Evolutionary conservation across 1,140 invertebrate species (phyloP), one percentile per base, ranked within the genome.

Genomic region (Centruroides sculpturatus): DNA sequence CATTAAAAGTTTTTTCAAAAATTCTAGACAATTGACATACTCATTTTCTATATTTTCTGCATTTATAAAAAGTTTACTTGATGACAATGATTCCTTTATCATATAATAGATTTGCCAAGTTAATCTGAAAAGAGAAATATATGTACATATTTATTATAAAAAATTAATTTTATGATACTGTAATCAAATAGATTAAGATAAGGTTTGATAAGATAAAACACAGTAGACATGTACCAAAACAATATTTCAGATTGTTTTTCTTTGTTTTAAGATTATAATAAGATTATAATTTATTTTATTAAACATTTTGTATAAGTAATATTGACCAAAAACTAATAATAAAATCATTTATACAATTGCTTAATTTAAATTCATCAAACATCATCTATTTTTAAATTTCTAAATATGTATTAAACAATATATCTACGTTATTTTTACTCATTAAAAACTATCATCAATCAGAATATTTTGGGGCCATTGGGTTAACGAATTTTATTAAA

Each of bases 41-140:
- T 51, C 5, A 13, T 51, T 7, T 8, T 13, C 10, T 13, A 13
- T 51, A 2, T 13, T 51, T 11, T 9, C 35, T 34, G 12, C 7
- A 7, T 55, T 34, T 5, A 55, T 10, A 12, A 41, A 84, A 71
- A 4, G 81, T 80, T 60, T 76, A 64, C 48, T 80, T 76, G 8
- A 82, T 82, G 64, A 85, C 76, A 3, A 88, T 62, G 5, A 87
- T 70, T 13, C 82, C 82, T 67, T 79, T 82, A 68, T 87, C 85
- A 81, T 85, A 89, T 52, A 89, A 71, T 63, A 82, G 80, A 46
- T 75, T 77, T 3, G 77, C 80, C 34, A 82, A 57, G 65, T 77
- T 77, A 60, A 85, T 70, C 80, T 81, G 62, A 60, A 72, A 71
- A 64, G 61, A 9, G 35, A 36, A 55, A 23, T 34, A 34, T 55